A percentile compares a stretch with the other conserved stretches of the same genome.
phyloP scores from a whole-genome alignment of 1,140 invertebrate species.

The Magallana angulata region DNA sequence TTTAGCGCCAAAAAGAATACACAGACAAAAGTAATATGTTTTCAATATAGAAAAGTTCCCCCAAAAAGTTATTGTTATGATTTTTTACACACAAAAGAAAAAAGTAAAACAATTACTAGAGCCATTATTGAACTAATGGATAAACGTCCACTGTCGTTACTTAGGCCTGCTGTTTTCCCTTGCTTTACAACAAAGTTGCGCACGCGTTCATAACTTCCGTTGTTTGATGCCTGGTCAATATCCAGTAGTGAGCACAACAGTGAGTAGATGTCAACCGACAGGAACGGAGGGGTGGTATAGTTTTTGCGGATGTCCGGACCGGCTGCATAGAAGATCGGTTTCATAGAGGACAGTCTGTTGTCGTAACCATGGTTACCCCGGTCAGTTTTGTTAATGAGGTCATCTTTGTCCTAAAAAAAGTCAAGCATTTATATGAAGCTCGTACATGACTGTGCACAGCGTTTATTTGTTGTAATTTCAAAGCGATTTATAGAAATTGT shows the following conservation, averaged over 20 bases:
- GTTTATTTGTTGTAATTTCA: no score
- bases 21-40: no score
- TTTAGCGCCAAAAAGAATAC: no score
- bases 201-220: slow-evolving; percentile 61
- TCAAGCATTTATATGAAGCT: neutral
- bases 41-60: no score
- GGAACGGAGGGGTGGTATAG: slow-evolving; percentile 81
- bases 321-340: slow-evolving; percentile 85
- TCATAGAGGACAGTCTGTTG: slow-evolving; percentile 82
- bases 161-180: neutral
- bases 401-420: slow-evolving; percentile 48
- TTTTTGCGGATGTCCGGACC: slow-evolving; percentile 83
- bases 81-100: no score
- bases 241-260: slow-evolving; percentile 83
- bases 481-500: no score
- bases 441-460: no score
- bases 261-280: slow-evolving; percentile 84
- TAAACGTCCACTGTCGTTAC: neutral
- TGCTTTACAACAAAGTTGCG: slow-evolving; percentile 6
- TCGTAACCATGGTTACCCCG: slow-evolving; percentile 86
- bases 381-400: neutral
- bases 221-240: slow-evolving; percentile 64
- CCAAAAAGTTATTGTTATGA: no score
- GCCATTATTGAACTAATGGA: neutral
- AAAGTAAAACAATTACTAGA: neutral